Conservation (phyloP, 2,888 invertebrate species). For the Cecidostiba fungosa region DNA sequence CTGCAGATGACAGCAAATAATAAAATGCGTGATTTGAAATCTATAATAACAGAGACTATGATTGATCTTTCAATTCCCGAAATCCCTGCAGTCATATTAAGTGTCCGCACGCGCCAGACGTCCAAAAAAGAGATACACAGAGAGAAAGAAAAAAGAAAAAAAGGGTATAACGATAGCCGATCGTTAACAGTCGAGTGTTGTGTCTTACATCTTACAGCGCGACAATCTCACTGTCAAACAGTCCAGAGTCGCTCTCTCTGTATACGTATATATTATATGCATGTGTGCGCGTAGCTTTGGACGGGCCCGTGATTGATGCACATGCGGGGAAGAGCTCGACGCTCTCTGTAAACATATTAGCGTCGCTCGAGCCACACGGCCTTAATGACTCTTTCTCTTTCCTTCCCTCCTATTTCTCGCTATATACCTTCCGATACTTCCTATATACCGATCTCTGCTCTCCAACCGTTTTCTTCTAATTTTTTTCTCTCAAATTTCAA, state of each 20-base stretch:
- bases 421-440: background rate
- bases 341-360: constrained; percentile 79
- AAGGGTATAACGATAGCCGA: background rate
- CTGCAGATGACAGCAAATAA: background rate
- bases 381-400: constrained; percentile 74
- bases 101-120: constrained; percentile 21
- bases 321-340: constrained; percentile 68
- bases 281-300: constrained; percentile 54
- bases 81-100: background rate
- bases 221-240: constrained; percentile 5
- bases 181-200: constrained; percentile 23
- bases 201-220: constrained; percentile 9
- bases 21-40: constrained; percentile 7
- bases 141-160: background rate
- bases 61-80: background rate
- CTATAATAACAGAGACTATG: background rate
- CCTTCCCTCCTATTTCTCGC: background rate
- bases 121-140: background rate
- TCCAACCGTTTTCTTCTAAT: background rate
- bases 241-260: background rate
- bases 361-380: constrained; percentile 67
- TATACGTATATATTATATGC: background rate
- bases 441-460: background rate
- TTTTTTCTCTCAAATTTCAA: background rate
- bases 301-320: constrained; percentile 78